Conservation (phyloP, 1,140 invertebrate species). For the Linepithema humile region DNA sequence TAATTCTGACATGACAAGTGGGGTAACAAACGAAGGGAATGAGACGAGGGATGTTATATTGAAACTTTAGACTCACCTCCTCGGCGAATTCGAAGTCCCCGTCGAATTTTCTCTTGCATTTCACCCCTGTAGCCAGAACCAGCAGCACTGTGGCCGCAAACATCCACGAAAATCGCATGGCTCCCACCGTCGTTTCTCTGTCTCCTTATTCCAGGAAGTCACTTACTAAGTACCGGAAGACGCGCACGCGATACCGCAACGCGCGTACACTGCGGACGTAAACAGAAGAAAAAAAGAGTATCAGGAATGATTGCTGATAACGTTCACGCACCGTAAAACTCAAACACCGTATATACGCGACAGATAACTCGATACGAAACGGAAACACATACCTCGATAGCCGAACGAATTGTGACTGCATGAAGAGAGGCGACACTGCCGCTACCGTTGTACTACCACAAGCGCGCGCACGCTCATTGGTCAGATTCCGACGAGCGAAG, state of each 20-base stretch:
- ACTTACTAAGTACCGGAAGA: slow-evolving; percentile 26
- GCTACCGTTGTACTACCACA: slow-evolving; percentile 53
- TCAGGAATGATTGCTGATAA: not conserved
- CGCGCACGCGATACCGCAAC: slow-evolving; percentile 17
- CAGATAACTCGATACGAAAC: not conserved
- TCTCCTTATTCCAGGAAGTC: slow-evolving; percentile 39
- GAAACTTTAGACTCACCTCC: slow-evolving; percentile 84
- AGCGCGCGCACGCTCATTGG: slow-evolving; percentile 55
- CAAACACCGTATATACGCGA: not conserved
- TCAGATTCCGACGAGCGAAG: slow-evolving; percentile 38
- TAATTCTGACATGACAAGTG: no score
- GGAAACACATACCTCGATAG: slow-evolving; percentile 65
- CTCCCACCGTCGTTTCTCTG: slow-evolving; percentile 32
- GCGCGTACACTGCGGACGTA: slow-evolving; percentile 33
- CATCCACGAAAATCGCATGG: slow-evolving; percentile 83
- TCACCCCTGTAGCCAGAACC: slow-evolving; percentile 79
- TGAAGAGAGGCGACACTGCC: slow-evolving; percentile 48
- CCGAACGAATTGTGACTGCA: slow-evolving; percentile 73
- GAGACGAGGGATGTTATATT: not conserved
- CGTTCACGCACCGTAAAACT: slow-evolving; percentile 55
- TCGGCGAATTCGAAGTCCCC: slow-evolving; percentile 89
- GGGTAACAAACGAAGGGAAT: no score
- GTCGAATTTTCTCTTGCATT: slow-evolving; percentile 87
- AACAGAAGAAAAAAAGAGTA: not conserved
- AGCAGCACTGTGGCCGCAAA: slow-evolving; percentile 80